A percentile compares a stretch with the other conserved stretches of the same genome.
Evolutionary conservation across 2,888 invertebrate genomes (phyloP).

Genomic region (Macrostomum cliftonense): DNA sequence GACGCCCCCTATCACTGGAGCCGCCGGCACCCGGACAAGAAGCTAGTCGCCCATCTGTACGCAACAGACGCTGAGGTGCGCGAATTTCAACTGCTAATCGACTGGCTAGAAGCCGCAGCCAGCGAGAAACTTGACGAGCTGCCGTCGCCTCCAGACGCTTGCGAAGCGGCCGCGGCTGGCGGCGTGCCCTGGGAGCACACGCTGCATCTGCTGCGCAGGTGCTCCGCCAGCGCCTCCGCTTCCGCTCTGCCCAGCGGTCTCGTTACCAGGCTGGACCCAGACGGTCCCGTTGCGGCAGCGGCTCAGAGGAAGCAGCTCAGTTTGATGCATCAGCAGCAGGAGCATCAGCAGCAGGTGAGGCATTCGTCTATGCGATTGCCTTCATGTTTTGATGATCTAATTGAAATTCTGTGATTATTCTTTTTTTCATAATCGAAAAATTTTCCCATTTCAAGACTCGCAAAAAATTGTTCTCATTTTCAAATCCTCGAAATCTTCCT

Average conservation of each 20-base stretch:
- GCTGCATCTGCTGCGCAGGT: conserved; percentile 2
- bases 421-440: too few relatives aligned
- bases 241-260: not conserved
- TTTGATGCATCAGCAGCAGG: too few relatives aligned
- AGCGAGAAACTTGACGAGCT: conserved; percentile 41
- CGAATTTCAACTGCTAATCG: conserved; percentile 55
- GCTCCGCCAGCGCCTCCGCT: too few relatives aligned
- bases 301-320: not conserved
- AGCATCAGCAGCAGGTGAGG: conserved; percentile 11
- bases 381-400: too few relatives aligned
- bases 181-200: conserved; percentile 8
- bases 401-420: too few relatives aligned
- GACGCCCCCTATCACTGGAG: not conserved
- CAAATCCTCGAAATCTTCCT: too few relatives aligned
- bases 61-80: conserved; percentile 43
- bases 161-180: not conserved
- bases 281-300: not conserved
- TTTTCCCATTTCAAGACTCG: too few relatives aligned
- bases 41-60: conserved; percentile 45
- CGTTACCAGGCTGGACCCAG: not conserved
- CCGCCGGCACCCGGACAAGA: conserved; percentile 44
- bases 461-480: too few relatives aligned
- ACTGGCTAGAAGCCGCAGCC: conserved; percentile 73
- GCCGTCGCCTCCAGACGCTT: conserved; percentile 4
- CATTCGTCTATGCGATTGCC: too few relatives aligned